Conservation (phyloP, 2,797 vertebrate species). For the Sphenodon punctatus region DNA sequence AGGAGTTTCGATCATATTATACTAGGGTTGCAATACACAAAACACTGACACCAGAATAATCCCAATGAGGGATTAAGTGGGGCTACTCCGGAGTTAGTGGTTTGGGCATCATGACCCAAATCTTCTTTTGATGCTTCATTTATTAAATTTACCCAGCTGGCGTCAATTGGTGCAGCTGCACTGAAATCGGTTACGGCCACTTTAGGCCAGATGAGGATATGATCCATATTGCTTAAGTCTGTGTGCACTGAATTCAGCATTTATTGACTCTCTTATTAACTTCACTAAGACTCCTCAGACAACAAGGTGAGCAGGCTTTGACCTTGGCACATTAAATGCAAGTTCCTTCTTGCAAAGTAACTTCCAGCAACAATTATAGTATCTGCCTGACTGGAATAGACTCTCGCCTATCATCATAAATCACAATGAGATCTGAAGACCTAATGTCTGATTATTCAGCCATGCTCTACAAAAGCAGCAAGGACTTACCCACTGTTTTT, state of each 20-base stretch:
- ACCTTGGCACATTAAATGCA: constrained; percentile 28
- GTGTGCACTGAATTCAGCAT: too few relatives aligned
- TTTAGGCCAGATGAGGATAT: too few relatives aligned
- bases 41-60: too few relatives aligned
- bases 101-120: background rate
- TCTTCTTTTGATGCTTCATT: background rate
- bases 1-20: too few relatives aligned
- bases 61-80: too few relatives aligned
- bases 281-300: constrained; percentile 13
- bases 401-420: background rate
- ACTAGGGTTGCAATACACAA: too few relatives aligned
- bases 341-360: constrained; percentile 24
- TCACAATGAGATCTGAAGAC: constrained; percentile 15
- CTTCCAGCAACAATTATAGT: constrained; percentile 46
- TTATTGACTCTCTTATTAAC: too few relatives aligned
- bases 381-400: background rate
- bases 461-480: constrained; percentile 6
- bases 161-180: background rate
- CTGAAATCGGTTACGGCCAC: too few relatives aligned
- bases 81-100: background rate
- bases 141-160: background rate
- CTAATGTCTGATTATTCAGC: constrained; percentile 37
- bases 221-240: too few relatives aligned
- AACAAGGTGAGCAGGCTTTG: constrained; percentile 15
- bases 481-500: constrained; percentile 36